phyloP scores from a whole-genome alignment of 2,113 vertebrate genomes.

The Amblyopsis rosae region DNA sequence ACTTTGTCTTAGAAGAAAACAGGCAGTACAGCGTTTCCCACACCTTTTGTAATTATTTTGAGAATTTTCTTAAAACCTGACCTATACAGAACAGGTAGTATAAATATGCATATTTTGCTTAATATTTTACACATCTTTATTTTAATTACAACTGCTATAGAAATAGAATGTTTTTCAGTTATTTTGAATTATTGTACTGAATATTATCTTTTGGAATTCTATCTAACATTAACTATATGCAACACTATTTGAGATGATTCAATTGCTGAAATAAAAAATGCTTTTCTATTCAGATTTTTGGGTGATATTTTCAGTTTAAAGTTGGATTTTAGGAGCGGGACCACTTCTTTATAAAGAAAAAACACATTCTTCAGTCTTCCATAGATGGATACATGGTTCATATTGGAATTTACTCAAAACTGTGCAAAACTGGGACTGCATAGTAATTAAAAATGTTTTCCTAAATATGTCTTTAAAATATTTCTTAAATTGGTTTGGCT shows the following conservation, averaged over 20 bases:
- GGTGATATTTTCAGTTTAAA: neutral
- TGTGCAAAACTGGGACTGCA: slow-evolving; percentile 7
- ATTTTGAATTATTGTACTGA: neutral
- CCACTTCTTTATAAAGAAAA: slow-evolving; percentile 4
- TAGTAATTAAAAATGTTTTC: neutral
- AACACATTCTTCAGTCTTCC: neutral
- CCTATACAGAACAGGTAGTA: too few species aligned
- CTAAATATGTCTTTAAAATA: slow-evolving; percentile 11
- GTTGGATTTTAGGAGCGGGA: neutral
- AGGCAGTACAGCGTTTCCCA: slow-evolving; percentile 23
- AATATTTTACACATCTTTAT: too few species aligned
- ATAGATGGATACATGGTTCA: slow-evolving; percentile 3
- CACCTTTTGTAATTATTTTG: neutral
- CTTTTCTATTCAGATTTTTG: slow-evolving; percentile 21
- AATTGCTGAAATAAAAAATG: slow-evolving; percentile 18
- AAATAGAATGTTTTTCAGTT: too few species aligned
- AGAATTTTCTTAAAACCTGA: slow-evolving; percentile 13
- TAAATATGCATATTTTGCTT: too few species aligned
- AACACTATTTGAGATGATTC: slow-evolving; percentile 18
- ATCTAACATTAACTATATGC: slow-evolving; percentile 19
- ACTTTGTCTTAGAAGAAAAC: slow-evolving; percentile 31
- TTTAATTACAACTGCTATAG: too few species aligned
- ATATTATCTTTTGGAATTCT: neutral
- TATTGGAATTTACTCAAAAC: slow-evolving; percentile 7
- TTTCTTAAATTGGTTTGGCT: slow-evolving; percentile 1